phyloP scores from a whole-genome alignment of 2,113 vertebrate genomes.

The Archocentrus centrarchus region DNA sequence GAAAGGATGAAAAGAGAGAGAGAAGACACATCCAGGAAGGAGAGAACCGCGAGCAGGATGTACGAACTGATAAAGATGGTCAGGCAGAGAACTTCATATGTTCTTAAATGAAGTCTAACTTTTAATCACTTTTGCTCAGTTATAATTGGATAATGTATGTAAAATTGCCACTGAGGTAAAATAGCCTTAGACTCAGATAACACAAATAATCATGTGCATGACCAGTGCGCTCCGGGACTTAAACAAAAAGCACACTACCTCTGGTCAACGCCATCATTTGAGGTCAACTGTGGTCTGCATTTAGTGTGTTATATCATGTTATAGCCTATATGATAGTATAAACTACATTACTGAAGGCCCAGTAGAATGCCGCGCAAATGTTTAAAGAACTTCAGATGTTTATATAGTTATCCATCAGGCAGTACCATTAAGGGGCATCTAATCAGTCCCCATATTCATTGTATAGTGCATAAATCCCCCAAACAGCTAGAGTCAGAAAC shows the following conservation, averaged over 20 bases:
- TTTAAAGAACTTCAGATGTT: neutral
- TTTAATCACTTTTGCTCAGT: neutral
- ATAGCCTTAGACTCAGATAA: neutral
- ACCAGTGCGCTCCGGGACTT: too few species aligned
- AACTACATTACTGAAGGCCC: neutral
- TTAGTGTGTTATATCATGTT: neutral
- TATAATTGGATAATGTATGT: neutral
- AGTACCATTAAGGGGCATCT: neutral
- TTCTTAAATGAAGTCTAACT: neutral
- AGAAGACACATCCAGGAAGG: too few species aligned
- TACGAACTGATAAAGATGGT: neutral
- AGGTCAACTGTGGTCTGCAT: neutral
- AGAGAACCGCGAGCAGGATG: too few species aligned
- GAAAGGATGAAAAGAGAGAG: too few species aligned
- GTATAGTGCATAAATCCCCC: neutral
- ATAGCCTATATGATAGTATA: fast-evolving
- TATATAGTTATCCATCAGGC: neutral
- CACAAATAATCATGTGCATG: neutral
- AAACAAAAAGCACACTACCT: neutral
- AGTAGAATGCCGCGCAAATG: fast-evolving
- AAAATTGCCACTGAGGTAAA: neutral
- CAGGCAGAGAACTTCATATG: neutral
- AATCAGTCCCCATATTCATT: neutral
- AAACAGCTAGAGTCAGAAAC: neutral
- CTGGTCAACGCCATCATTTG: neutral